Evolutionary conservation across 23 tunicate species (phyloP), one percentile per base, ranked within the genome.

Genomic region (Clavelina lepadiformis): DNA sequence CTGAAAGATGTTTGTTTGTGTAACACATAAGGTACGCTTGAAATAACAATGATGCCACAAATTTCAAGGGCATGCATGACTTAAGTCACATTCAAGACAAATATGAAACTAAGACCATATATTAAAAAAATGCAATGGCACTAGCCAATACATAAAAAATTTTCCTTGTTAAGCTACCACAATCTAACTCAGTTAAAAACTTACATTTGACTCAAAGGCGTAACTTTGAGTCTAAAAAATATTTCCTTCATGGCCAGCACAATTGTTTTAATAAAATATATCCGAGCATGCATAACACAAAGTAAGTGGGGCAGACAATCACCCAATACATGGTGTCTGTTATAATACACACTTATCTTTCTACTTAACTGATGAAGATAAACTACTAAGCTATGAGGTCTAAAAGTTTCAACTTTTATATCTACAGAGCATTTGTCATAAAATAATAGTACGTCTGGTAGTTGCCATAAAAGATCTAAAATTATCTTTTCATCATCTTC

Each of bases 261-360:
- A 6, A 54, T 28, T 15, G 74, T 46, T 53, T 65, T 66, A 5
- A 76, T 54, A 56, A 76, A 53, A 54, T 56, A 65, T 8, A 76
- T 33, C 15, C 82, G 62, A 33, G 73, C 73, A 25, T 65, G 38
- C 73, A 76, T 51, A 22, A 54, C 23, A 3, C 64, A 65, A 24
- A 76, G 33, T 20, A 76, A 71, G 55, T 76, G 82, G 28, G 82
- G 65, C 31, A 76, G 50, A 66, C 44, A 38, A 25, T 5, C 65
- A 18, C 71, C 82, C 4, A 76, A 26, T 28, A 76, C 66, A 53
- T 76, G 82, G 33, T 76, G 38, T 6, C 82, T 33, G 23, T 72
- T 67, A 66, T 76, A 76, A 25, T 31, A 76, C 22, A 66, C 30
- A 51, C 82, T 76, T 37, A 66, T 28, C 0, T 22, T 33, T 52